Percentiles rank a stretch among this genome's conserved stretches.
phyloP scores from a whole-genome alignment of 2,888 invertebrate species.

The Parnassius smintheus region DNA sequence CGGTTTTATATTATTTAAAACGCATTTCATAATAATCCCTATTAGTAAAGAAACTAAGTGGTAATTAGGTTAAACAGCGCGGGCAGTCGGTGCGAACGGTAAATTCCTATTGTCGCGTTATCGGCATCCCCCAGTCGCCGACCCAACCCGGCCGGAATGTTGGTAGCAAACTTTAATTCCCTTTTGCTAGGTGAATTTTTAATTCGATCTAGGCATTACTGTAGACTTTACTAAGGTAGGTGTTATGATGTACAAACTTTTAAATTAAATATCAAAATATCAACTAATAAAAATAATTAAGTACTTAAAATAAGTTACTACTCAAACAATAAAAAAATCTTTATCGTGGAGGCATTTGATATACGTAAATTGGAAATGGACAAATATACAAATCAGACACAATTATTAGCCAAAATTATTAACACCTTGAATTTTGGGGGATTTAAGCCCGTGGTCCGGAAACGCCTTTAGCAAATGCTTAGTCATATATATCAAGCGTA shows the following conservation, averaged over 20 bases:
- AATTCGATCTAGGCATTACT: conserved; percentile 57
- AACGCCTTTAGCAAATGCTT: too few relatives aligned
- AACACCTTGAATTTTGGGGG: too few relatives aligned
- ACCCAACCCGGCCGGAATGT: conserved; percentile 44
- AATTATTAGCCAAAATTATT: too few relatives aligned
- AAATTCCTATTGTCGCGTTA: conserved; percentile 74
- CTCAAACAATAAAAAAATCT: too few relatives aligned
- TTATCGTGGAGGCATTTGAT: too few relatives aligned
- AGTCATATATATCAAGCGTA: too few relatives aligned
- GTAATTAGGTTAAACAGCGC: conserved; percentile 55
- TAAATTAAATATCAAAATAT: neutral
- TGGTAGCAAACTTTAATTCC: conserved; percentile 69
- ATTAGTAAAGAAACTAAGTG: conserved; percentile 48
- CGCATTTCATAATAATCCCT: conserved; percentile 49
- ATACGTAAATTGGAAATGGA: too few relatives aligned
- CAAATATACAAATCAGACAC: too few relatives aligned
- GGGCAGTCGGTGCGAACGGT: conserved; percentile 62
- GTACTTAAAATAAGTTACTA: too few relatives aligned
- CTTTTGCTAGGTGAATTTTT: conserved; percentile 67
- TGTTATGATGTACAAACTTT: neutral
- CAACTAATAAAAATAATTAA: too few relatives aligned
- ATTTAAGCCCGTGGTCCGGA: too few relatives aligned
- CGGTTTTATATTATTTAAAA: conserved; percentile 29
- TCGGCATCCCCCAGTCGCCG: conserved; percentile 62
- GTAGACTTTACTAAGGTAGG: conserved; percentile 22